These are phyloP conservation scores for Artibeus lituratus DNA, from an alignment of 2,797 vertebrate species.

Conservation along the genomic window DNA sequence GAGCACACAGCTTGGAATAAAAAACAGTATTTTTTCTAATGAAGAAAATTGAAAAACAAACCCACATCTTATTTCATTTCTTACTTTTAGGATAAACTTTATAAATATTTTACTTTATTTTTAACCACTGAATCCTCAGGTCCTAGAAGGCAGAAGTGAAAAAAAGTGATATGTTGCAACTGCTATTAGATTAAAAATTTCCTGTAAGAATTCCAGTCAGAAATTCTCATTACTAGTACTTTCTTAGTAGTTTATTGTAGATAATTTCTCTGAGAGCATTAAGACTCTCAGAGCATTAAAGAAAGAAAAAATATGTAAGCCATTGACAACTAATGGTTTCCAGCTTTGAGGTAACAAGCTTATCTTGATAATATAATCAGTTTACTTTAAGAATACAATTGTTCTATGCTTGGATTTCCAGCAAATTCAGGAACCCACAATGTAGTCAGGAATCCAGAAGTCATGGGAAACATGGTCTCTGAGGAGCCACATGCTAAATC, in stretches of 20 bases:
- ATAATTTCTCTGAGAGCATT: not conserved
- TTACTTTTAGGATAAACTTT: conserved; percentile 24
- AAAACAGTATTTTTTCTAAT: not conserved
- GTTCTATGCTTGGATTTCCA: not conserved
- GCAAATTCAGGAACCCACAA: not conserved
- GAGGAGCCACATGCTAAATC: not conserved
- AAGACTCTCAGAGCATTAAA: conserved; percentile 33
- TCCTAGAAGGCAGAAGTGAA: not conserved
- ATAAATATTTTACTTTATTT: conserved; percentile 41
- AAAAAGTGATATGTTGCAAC: not conserved
- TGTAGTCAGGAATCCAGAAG: not conserved
- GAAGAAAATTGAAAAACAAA: not conserved
- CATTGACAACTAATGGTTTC: not conserved
- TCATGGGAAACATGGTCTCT: not conserved
- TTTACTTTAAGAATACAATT: not conserved
- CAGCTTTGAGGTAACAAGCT: conserved; percentile 6
- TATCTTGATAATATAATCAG: not conserved
- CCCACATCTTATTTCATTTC: not conserved
- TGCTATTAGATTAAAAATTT: conserved; percentile 13
- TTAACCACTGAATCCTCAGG: not conserved
- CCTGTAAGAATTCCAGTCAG: not conserved
- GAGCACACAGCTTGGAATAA: not conserved
- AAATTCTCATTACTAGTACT: not conserved
- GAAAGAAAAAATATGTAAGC: not conserved
- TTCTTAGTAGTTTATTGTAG: conserved; percentile 25